phyloP scores from a whole-genome alignment of 1,140 invertebrate species.

The Calliphora vicina region DNA sequence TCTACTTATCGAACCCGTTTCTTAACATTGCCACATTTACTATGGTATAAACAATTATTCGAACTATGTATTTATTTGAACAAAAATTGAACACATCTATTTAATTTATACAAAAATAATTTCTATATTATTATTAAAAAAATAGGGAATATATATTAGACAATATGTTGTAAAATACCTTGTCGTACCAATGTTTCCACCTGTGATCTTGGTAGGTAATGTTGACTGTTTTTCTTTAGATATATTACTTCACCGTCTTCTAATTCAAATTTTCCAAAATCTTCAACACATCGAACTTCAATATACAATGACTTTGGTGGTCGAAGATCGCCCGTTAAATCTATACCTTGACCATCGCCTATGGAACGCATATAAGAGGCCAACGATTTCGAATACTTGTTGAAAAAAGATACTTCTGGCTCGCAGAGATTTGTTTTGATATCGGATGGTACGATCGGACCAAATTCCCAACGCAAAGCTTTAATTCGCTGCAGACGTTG shows the following conservation, averaged over 20 bases:
- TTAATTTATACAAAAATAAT: background rate
- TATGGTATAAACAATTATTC: no score
- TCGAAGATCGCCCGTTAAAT: constrained; percentile 86
- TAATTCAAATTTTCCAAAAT: constrained; percentile 94
- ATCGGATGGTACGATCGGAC: constrained; percentile 86
- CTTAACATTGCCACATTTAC: no score
- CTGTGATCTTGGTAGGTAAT: constrained; percentile 86
- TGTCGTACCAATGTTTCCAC: constrained; percentile 92
- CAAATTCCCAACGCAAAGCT: constrained; percentile 91
- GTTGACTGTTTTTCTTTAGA: constrained; percentile 91
- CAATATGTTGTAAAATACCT: constrained; percentile 85
- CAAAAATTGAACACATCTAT: no score
- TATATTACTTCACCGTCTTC: constrained; percentile 90
- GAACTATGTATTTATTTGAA: no score
- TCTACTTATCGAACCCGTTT: no score
- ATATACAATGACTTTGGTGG: constrained; percentile 93
- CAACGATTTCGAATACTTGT: constrained; percentile 84
- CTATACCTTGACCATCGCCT: constrained; percentile 81
- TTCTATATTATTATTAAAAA: background rate
- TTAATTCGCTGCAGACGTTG: constrained; percentile 82
- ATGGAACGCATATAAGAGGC: constrained; percentile 90
- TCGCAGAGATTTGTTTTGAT: constrained; percentile 82
- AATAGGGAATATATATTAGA: background rate
- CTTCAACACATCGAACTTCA: constrained; percentile 87
- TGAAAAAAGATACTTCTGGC: constrained; percentile 87